Conservation (phyloP, 2,888 invertebrate genomes). For the Leptarthrus brevirostris region DNA sequence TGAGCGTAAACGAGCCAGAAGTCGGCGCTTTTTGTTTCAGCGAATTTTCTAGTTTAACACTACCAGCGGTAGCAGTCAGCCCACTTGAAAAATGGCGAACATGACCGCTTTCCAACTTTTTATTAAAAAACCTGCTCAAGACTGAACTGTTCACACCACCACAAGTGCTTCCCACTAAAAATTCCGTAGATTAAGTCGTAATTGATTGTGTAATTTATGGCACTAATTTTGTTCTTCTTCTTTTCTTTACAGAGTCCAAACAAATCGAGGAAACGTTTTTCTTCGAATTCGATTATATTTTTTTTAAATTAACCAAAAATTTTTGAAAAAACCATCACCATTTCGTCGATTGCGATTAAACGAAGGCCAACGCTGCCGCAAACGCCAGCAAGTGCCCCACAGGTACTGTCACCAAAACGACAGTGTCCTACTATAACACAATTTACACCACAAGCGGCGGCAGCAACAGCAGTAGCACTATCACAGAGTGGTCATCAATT, state of each 20-base stretch:
- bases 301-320: neutral
- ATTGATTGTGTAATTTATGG: too few relatives aligned
- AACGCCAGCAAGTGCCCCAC: conserved; percentile 69
- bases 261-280: neutral
- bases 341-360: conserved; percentile 69
- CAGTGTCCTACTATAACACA: conserved; percentile 66
- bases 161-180: too few relatives aligned
- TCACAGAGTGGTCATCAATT: conserved; percentile 56
- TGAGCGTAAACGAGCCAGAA: neutral
- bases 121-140: too few relatives aligned
- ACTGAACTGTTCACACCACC: too few relatives aligned
- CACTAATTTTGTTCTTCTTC: neutral
- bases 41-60: too few relatives aligned
- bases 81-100: too few relatives aligned
- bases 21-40: neutral
- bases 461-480: conserved; percentile 65
- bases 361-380: conserved; percentile 69
- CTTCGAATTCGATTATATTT: neutral
- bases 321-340: conserved; percentile 66
- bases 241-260: conserved; percentile 1
- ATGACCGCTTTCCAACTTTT: too few relatives aligned
- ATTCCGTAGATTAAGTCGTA: too few relatives aligned
- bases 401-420: conserved; percentile 68
- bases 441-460: conserved; percentile 64
- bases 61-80: too few relatives aligned